These are phyloP conservation scores for Notolepis coatsorum DNA, from an alignment of 2,797 vertebrate species.

Conservation along the genomic window DNA sequence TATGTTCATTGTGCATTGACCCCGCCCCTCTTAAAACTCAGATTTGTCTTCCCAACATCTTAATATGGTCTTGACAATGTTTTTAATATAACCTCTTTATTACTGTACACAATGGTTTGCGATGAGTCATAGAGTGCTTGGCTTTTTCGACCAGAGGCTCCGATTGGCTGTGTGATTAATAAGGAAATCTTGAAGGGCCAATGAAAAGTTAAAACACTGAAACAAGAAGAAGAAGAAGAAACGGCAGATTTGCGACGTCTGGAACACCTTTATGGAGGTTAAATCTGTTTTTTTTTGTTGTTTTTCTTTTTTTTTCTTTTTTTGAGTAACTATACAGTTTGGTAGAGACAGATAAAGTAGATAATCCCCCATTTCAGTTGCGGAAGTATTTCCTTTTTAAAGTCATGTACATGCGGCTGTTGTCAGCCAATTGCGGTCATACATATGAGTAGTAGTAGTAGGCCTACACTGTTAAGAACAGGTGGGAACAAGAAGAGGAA, in stretches of 20 bases:
- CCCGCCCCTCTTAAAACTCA: constrained; percentile 62
- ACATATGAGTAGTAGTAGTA: constrained; percentile 30
- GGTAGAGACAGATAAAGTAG: constrained; percentile 13
- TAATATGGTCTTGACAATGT: constrained; percentile 40
- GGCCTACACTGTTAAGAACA: constrained; percentile 26
- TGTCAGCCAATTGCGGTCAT: constrained; percentile 17
- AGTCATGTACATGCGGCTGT: constrained; percentile 35
- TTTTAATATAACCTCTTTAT: constrained; percentile 51
- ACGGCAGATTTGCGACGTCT: constrained; percentile 46
- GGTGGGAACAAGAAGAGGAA: constrained; percentile 44
- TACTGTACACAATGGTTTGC: constrained; percentile 60
- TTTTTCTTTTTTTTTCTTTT: too few species aligned
- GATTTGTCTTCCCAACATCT: constrained; percentile 52
- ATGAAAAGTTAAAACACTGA: constrained; percentile 60
- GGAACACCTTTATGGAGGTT: constrained; percentile 54
- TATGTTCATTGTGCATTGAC: constrained; percentile 85
- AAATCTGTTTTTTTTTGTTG: constrained; percentile 32
- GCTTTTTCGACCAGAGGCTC: constrained; percentile 71
- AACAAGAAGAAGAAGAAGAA: constrained; percentile 29
- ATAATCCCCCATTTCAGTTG: not conserved
- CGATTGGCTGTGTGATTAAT: constrained; percentile 64
- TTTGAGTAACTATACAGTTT: constrained; percentile 18
- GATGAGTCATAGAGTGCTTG: constrained; percentile 66
- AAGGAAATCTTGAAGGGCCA: constrained; percentile 51
- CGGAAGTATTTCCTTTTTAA: constrained; percentile 43